phyloP scores from a whole-genome alignment of 2,113 vertebrate species.

The Vulpes vulpes region DNA sequence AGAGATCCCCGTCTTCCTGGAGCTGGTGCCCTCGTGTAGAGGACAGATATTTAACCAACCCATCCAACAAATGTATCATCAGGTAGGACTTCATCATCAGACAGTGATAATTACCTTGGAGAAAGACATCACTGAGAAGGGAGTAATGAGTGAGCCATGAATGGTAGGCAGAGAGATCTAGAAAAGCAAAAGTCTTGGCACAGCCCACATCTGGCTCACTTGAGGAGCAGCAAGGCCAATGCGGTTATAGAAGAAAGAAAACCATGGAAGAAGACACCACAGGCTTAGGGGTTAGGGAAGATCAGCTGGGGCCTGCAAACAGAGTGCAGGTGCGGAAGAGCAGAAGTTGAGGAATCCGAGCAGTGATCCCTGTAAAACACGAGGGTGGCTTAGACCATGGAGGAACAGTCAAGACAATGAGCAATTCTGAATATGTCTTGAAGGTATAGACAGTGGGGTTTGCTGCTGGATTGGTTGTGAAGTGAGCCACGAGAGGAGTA shows the following conservation, averaged over 20 bases:
- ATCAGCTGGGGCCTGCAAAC: fast-evolving
- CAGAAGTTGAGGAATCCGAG: background rate
- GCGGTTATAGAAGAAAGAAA: background rate
- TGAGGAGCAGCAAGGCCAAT: background rate
- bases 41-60: background rate
- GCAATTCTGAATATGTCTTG: background rate
- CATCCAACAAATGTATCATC: background rate
- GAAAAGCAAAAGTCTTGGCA: background rate
- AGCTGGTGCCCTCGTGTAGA: no score
- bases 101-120: background rate
- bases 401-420: fast-evolving
- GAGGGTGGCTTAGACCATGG: fast-evolving
- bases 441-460: background rate
- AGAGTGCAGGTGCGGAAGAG: background rate
- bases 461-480: no score
- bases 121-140: background rate
- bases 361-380: fast-evolving
- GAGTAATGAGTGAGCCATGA: no score
- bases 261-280: fast-evolving
- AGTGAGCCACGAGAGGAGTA: background rate
- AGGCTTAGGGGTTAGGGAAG: fast-evolving
- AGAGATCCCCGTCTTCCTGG: background rate
- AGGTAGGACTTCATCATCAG: fast-evolving
- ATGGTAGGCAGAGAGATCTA: background rate
- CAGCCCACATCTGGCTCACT: no score